These are phyloP conservation scores for Arnoldichthys spilopterus DNA, from an alignment of 2,797 vertebrate species.

Conservation along the genomic window DNA sequence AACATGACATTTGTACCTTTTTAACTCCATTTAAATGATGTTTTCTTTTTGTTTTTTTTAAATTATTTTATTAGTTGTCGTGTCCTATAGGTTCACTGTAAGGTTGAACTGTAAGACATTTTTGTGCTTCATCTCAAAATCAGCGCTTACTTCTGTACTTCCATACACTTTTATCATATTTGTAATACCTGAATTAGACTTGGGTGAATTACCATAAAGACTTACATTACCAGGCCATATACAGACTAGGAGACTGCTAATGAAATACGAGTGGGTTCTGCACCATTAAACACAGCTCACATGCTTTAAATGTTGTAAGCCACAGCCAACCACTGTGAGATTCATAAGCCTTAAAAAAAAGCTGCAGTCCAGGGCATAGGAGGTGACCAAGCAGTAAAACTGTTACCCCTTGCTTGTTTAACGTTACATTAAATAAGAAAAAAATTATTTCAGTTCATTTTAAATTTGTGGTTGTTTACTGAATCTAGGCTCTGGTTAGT, in stretches of 20 bases:
- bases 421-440: too few species aligned
- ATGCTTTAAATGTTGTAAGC: conserved; percentile 2
- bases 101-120: too few species aligned
- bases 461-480: not conserved
- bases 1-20: too few species aligned
- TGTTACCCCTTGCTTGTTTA: not conserved
- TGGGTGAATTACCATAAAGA: conserved; percentile 62
- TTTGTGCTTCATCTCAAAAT: too few species aligned
- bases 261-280: conserved; percentile 58
- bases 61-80: too few species aligned
- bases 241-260: conserved; percentile 60
- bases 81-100: not conserved
- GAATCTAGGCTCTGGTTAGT: not conserved
- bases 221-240: conserved; percentile 61
- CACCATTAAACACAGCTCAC: conserved; percentile 55
- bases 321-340: not conserved
- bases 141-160: not conserved
- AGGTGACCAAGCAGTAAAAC: not conserved
- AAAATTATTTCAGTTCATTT: not conserved
- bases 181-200: not conserved
- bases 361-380: not conserved
- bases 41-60: too few species aligned
- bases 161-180: not conserved
- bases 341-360: conserved; percentile 23
- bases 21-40: too few species aligned